Evolutionary conservation across 2,888 invertebrate species (phyloP).

Genomic region (Zygogramma bicolorata): DNA sequence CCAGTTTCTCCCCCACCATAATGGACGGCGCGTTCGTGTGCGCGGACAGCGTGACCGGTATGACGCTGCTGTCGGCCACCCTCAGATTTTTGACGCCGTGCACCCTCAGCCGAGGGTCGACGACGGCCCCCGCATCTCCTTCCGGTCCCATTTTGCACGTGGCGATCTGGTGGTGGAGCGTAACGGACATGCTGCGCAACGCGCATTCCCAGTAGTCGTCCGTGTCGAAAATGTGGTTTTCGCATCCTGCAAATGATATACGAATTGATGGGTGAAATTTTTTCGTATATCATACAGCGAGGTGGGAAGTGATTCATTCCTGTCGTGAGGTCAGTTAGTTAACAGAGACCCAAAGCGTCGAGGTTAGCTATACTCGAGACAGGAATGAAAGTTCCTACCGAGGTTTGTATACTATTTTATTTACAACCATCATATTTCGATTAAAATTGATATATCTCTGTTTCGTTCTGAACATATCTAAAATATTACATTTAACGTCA

Average conservation of each 20-base stretch:
- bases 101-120: conserved; percentile 66
- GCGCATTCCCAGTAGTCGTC: conserved; percentile 79
- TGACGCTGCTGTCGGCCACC: conserved; percentile 78
- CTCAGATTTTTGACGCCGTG: conserved; percentile 73
- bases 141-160: conserved; percentile 71
- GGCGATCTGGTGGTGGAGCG: conserved; percentile 77
- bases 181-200: conserved; percentile 71
- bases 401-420: too few relatives aligned
- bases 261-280: too few relatives aligned
- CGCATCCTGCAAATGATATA: conserved; percentile 66
- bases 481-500: too few relatives aligned
- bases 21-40: conserved; percentile 78
- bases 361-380: too few relatives aligned
- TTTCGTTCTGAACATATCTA: too few relatives aligned
- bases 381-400: too few relatives aligned
- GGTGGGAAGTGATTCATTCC: too few relatives aligned
- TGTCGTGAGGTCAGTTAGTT: too few relatives aligned
- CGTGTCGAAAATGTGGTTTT: conserved; percentile 66
- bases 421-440: too few relatives aligned
- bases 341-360: too few relatives aligned
- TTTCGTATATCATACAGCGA: too few relatives aligned
- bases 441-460: too few relatives aligned
- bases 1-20: conserved; percentile 80
- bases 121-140: conserved; percentile 67
- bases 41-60: conserved; percentile 75